A percentile compares a stretch with the other conserved stretches of the same genome.
Conservation (phyloP, 1,140 invertebrate genomes). For the Drosophila pallidifrons region DNA sequence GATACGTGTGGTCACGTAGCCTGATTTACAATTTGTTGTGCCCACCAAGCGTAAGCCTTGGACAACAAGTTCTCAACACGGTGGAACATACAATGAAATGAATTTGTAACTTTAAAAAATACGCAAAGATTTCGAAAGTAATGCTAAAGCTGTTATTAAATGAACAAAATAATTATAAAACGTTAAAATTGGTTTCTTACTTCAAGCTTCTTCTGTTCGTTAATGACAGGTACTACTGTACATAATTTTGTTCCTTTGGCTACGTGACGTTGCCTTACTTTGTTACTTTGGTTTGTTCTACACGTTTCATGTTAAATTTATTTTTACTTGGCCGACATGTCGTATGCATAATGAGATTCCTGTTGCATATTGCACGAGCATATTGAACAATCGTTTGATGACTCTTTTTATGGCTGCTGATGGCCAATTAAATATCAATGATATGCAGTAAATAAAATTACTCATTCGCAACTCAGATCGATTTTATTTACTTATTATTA, state of each 20-base stretch:
- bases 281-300: constrained; percentile 22
- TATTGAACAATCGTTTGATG: constrained; percentile 45
- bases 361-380: constrained; percentile 12
- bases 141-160: too few relatives aligned
- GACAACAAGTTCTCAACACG: constrained; percentile 18
- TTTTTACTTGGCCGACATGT: constrained; percentile 43
- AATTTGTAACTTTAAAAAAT: neutral
- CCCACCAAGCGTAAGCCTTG: constrained; percentile 34
- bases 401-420: constrained; percentile 53
- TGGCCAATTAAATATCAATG: constrained; percentile 57
- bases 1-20: constrained; percentile 56
- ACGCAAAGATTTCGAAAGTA: neutral
- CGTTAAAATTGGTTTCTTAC: neutral
- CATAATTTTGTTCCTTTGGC: constrained; percentile 26
- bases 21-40: constrained; percentile 62
- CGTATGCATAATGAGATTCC: constrained; percentile 52
- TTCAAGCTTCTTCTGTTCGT: neutral
- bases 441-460: constrained; percentile 26
- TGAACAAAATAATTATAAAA: neutral
- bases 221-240: constrained; percentile 33
- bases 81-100: neutral
- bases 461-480: constrained; percentile 12
- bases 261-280: constrained; percentile 51
- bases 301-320: constrained; percentile 13
- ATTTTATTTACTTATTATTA: constrained; percentile 1